A percentile compares a stretch with the other conserved stretches of the same genome.
Evolutionary conservation across 2,113 vertebrate species (phyloP).

Genomic region (Lontra canadensis): DNA sequence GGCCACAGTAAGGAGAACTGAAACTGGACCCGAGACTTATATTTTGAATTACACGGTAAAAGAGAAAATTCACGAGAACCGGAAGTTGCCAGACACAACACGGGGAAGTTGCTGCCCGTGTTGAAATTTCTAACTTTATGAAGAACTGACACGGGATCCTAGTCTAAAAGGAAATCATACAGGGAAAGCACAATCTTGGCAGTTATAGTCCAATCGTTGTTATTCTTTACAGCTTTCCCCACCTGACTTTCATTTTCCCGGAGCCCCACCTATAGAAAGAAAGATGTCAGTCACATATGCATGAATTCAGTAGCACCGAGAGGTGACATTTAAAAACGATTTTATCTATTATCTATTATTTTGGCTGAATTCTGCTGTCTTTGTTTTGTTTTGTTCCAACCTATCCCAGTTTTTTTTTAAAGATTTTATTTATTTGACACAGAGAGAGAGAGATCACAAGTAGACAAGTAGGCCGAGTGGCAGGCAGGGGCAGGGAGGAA

Average conservation of each 20-base stretch:
- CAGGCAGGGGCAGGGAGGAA: no score
- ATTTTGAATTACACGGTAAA: constrained; percentile 8
- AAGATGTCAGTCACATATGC: constrained; percentile 74
- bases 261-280: constrained; percentile 72
- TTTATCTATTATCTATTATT: constrained; percentile 59
- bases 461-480: no score
- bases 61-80: background rate
- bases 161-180: constrained; percentile 61
- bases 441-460: no score
- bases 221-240: constrained; percentile 56
- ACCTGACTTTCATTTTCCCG: constrained; percentile 75
- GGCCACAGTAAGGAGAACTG: background rate
- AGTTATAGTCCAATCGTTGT: constrained; percentile 65
- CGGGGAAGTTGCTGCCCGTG: background rate
- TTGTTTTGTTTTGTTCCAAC: constrained; percentile 72
- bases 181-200: background rate
- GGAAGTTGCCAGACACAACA: background rate
- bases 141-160: background rate
- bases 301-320: constrained; percentile 76
- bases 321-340: constrained; percentile 74
- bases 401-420: constrained; percentile 62
- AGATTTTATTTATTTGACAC: no score
- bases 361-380: constrained; percentile 70
- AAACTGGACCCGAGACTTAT: background rate
- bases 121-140: constrained; percentile 3